These are phyloP conservation scores for Macquaria australasica DNA, from an alignment of 2,113 vertebrate genomes.

Conservation along the genomic window DNA sequence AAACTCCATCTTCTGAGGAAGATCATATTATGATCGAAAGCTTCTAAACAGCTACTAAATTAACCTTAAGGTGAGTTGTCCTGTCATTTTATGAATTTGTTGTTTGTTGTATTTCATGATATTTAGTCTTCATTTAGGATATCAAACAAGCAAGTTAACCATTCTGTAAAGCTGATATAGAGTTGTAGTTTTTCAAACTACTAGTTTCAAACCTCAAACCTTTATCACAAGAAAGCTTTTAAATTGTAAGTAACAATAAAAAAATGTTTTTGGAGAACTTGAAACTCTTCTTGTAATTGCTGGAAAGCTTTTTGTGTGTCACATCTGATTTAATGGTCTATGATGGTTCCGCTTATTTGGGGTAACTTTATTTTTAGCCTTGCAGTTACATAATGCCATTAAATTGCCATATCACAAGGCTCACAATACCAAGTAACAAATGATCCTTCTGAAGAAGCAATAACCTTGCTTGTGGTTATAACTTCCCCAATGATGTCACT, in stretches of 20 bases:
- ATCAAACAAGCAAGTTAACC: background rate
- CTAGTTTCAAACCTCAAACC: background rate
- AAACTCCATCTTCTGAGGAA: background rate
- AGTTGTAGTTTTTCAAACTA: background rate
- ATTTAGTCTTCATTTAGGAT: background rate
- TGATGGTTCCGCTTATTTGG: slow-evolving; percentile 41
- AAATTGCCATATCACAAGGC: slow-evolving; percentile 13
- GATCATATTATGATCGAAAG: background rate
- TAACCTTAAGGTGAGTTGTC: background rate
- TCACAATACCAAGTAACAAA: slow-evolving; percentile 44
- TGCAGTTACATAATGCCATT: slow-evolving; percentile 42
- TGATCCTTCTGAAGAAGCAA: slow-evolving; percentile 52
- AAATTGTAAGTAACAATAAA: background rate
- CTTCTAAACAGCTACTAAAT: background rate
- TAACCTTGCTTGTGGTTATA: slow-evolving; percentile 37
- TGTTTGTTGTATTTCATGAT: background rate
- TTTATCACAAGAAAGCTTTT: background rate
- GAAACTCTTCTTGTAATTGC: slow-evolving; percentile 7
- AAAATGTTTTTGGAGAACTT: slow-evolving; percentile 1
- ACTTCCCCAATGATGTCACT: slow-evolving; percentile 34
- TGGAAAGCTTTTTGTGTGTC: slow-evolving; percentile 42
- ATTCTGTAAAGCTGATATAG: background rate
- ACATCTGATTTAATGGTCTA: slow-evolving; percentile 10
- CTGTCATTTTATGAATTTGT: background rate
- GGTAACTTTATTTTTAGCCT: slow-evolving; percentile 48